A percentile compares a stretch with the other conserved stretches of the same genome.
These are phyloP conservation scores for Mycteria americana DNA, from an alignment of 2,797 vertebrate species.

Conservation along the genomic window DNA sequence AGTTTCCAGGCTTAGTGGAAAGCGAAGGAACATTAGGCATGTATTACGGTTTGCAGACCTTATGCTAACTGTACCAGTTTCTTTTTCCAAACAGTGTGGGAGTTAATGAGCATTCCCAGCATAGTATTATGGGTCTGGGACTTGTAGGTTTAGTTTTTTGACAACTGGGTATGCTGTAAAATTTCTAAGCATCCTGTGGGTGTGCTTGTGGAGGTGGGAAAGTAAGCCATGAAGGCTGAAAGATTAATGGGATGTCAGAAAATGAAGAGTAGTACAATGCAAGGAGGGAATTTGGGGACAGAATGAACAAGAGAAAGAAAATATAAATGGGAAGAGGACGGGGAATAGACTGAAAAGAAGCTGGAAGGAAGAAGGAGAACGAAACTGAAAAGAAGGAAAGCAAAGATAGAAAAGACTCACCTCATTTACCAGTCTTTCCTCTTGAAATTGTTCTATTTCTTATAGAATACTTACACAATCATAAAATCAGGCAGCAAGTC, in stretches of 20 bases:
- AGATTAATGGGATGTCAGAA: slow-evolving; percentile 59
- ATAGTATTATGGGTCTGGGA: slow-evolving; percentile 44
- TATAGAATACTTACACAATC: neutral
- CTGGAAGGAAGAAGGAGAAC: neutral
- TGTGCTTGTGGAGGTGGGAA: slow-evolving; percentile 58
- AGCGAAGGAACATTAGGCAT: neutral
- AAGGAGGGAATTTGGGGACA: slow-evolving; percentile 43
- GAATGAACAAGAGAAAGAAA: slow-evolving; percentile 40
- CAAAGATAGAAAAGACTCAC: neutral
- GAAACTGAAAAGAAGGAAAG: slow-evolving; percentile 23
- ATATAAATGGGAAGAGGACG: neutral
- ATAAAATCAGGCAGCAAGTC: neutral
- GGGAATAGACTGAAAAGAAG: slow-evolving; percentile 6
- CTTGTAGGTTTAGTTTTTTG: slow-evolving; percentile 48
- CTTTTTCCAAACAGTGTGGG: slow-evolving; percentile 60
- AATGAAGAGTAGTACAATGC: slow-evolving; percentile 52
- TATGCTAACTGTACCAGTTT: slow-evolving; percentile 25
- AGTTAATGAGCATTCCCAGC: slow-evolving; percentile 53
- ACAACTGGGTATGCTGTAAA: slow-evolving; percentile 53
- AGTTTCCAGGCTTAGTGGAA: neutral
- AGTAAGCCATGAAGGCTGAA: slow-evolving; percentile 50
- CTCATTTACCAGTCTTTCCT: neutral
- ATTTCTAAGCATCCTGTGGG: slow-evolving; percentile 57
- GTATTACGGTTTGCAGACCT: slow-evolving; percentile 19
- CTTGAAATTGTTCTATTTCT: neutral